A percentile compares a stretch with the other conserved stretches of the same genome.
Conservation (phyloP, 2,888 invertebrate species). For the Ischnus inquisitorius region DNA sequence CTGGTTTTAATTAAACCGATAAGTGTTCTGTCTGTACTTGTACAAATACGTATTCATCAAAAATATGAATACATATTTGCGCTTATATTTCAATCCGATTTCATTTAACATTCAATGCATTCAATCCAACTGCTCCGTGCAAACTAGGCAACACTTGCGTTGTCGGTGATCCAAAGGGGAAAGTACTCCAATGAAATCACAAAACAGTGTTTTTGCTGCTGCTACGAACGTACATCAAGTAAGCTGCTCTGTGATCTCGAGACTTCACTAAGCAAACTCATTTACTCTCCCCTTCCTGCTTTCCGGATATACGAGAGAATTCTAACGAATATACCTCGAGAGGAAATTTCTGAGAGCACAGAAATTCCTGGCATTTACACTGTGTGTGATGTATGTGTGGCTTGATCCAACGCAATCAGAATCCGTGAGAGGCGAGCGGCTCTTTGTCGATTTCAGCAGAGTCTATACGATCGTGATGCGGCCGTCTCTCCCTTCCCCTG, state of each 20-base stretch:
- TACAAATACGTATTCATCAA: background rate
- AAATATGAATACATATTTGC: constrained; percentile 7
- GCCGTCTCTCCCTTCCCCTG: constrained; percentile 28
- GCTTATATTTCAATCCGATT: background rate
- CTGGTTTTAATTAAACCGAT: background rate
- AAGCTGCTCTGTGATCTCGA: constrained; percentile 17
- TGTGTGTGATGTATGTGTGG: constrained; percentile 20
- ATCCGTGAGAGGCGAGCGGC: constrained; percentile 50
- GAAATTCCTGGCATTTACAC: constrained; percentile 14
- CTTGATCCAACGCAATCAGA: constrained; percentile 60
- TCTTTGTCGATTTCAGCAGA: constrained; percentile 51
- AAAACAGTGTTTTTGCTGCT: constrained; percentile 31
- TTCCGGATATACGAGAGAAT: constrained; percentile 21
- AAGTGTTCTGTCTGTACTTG: background rate
- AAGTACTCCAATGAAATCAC: constrained; percentile 30
- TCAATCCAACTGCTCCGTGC: background rate
- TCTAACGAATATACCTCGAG: constrained; percentile 51
- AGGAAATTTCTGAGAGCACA: constrained; percentile 25
- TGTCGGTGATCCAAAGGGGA: background rate
- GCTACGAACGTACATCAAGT: background rate
- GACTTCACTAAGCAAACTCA: constrained; percentile 37
- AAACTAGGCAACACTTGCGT: background rate
- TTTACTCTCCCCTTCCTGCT: background rate
- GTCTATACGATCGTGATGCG: constrained; percentile 32
- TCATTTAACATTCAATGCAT: background rate